These are phyloP conservation scores for Sisor rabdophorus DNA, from an alignment of 2,113 vertebrate species.

Conservation along the genomic window DNA sequence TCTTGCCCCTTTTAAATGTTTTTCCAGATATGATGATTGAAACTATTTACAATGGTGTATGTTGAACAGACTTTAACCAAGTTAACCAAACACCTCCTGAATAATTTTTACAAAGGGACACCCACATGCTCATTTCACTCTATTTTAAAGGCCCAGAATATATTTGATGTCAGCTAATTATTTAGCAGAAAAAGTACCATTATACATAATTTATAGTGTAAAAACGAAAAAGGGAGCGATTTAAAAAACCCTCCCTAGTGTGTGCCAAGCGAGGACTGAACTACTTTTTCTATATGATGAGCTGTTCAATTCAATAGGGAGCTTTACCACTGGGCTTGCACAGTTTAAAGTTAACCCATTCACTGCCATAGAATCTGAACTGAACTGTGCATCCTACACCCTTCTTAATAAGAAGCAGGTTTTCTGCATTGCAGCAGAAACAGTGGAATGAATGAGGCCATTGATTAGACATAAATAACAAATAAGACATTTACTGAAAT, in stretches of 20 bases:
- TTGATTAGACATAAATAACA: background rate
- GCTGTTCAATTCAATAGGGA: slow-evolving; percentile 63
- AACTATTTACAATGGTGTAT: background rate
- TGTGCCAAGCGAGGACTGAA: slow-evolving; percentile 52
- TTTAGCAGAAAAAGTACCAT: slow-evolving; percentile 65
- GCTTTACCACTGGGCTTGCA: slow-evolving; percentile 51
- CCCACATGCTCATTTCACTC: slow-evolving; percentile 26
- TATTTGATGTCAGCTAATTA: slow-evolving; percentile 65
- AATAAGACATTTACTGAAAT: background rate
- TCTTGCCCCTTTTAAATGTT: background rate
- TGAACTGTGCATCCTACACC: background rate
- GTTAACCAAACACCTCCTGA: slow-evolving; percentile 10
- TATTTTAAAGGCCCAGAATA: slow-evolving; percentile 42
- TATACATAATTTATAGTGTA: slow-evolving; percentile 61
- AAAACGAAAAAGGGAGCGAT: slow-evolving; percentile 50
- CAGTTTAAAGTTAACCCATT: slow-evolving; percentile 58
- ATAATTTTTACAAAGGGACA: slow-evolving; percentile 28
- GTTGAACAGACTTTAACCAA: background rate
- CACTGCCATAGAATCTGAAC: slow-evolving; percentile 26
- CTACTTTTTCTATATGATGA: slow-evolving; percentile 67
- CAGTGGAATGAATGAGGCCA: background rate
- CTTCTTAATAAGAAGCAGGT: background rate
- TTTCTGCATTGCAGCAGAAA: background rate
- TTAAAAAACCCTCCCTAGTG: slow-evolving; percentile 53
- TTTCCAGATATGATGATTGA: background rate